Percentiles rank a stretch among this genome's conserved stretches.
Conservation (phyloP, 2,888 invertebrate species). For the Taphrorychus bicolor region DNA sequence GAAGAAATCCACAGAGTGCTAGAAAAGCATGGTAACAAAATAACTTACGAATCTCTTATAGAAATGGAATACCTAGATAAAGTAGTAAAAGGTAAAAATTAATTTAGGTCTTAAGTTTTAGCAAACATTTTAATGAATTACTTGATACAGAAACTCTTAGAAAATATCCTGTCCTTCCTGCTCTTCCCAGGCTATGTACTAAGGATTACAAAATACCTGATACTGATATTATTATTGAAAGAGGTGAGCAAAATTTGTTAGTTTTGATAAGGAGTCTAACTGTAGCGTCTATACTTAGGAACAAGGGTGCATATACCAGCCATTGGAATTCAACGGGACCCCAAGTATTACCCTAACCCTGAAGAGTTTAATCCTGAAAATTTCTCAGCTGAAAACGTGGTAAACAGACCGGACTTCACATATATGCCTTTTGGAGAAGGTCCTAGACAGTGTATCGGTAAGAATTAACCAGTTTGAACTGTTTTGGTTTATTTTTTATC, state of each 20-base stretch:
- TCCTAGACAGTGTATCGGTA: conserved; percentile 57
- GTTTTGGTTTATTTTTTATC: not conserved
- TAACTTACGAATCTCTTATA: conserved; percentile 44
- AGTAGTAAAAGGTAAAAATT: conserved; percentile 41
- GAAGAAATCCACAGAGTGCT: conserved; percentile 43
- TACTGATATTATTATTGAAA: conserved; percentile 15
- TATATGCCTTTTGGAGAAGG: conserved; percentile 57
- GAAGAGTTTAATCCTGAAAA: conserved; percentile 48
- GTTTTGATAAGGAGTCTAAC: too few species aligned
- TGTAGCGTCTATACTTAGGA: too few species aligned
- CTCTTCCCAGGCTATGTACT: conserved; percentile 19
- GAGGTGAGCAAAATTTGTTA: conserved; percentile 15
- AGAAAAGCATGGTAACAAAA: conserved; percentile 40
- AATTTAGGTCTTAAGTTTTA: not conserved
- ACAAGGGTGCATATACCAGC: conserved; percentile 47
- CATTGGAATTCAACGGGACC: conserved; percentile 46
- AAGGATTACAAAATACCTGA: conserved; percentile 21
- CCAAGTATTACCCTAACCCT: conserved; percentile 48
- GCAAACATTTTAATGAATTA: not conserved
- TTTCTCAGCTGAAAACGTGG: conserved; percentile 45
- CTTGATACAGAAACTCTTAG: conserved; percentile 25
- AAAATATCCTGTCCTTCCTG: conserved; percentile 21
- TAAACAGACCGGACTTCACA: conserved; percentile 38
- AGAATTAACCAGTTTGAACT: too few species aligned
- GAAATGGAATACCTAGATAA: conserved; percentile 45